Percentiles rank a stretch among this genome's conserved stretches.
These are phyloP conservation scores for Hemistola chrysoprasaria DNA, from an alignment of 2,888 invertebrate species.

Conservation along the genomic window DNA sequence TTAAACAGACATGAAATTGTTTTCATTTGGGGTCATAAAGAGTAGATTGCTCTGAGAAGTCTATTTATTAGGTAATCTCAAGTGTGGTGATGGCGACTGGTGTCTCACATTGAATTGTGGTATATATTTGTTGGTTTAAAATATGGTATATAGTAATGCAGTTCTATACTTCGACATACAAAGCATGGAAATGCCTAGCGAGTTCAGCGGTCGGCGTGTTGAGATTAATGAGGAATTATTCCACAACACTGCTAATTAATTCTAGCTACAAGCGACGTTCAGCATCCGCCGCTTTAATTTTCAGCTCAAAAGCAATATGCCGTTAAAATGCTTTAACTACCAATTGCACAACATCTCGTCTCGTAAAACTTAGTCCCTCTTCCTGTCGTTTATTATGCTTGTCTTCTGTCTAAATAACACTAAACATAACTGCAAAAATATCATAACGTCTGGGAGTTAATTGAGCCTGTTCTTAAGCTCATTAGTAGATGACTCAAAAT, in stretches of 20 bases:
- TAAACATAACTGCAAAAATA: not conserved
- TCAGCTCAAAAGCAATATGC: conserved; percentile 61
- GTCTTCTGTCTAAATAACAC: conserved; percentile 44
- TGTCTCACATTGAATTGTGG: conserved; percentile 13
- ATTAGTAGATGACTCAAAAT: no score
- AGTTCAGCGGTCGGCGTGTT: conserved; percentile 48
- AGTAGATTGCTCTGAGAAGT: not conserved
- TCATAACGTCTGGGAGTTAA: conserved; percentile 2
- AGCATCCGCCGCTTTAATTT: conserved; percentile 60
- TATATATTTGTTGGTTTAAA: conserved; percentile 21
- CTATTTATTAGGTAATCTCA: not conserved
- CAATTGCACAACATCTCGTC: conserved; percentile 60
- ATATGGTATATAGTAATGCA: conserved; percentile 46
- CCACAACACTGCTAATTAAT: conserved; percentile 58
- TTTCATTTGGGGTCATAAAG: conserved; percentile 8
- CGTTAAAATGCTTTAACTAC: conserved; percentile 65
- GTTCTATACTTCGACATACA: conserved; percentile 44
- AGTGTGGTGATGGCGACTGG: not conserved
- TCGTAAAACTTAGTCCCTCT: conserved; percentile 61
- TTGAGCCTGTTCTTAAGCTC: conserved; percentile 32
- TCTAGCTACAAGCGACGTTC: conserved; percentile 44
- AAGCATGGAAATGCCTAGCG: conserved; percentile 56
- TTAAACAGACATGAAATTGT: conserved; percentile 4
- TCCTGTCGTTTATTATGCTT: conserved; percentile 62
- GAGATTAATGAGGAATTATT: conserved; percentile 68